Evolutionary conservation across 2,888 invertebrate species (phyloP).

Genomic region (Diadegma fenestrale): DNA sequence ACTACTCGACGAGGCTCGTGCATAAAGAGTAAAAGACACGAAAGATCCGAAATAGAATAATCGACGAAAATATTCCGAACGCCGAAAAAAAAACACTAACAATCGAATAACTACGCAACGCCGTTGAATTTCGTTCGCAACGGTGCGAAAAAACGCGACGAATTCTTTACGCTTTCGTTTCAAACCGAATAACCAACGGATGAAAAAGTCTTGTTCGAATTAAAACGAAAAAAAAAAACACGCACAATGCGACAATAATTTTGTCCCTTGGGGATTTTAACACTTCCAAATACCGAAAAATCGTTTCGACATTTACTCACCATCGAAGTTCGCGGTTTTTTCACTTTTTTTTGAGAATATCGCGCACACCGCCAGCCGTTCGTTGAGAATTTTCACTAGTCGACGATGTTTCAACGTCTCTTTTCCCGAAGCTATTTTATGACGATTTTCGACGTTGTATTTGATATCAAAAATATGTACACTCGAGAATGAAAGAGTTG

Average conservation of each 20-base stretch:
- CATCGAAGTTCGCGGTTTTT: background rate
- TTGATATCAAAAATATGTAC: constrained; percentile 55
- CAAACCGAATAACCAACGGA: background rate
- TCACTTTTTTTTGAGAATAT: background rate
- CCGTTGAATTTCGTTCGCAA: no score
- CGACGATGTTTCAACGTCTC: background rate
- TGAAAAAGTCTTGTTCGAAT: background rate
- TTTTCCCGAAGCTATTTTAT: background rate
- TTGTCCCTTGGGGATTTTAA: background rate
- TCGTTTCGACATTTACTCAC: background rate
- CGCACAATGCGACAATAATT: background rate
- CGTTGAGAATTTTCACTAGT: background rate
- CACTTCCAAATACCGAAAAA: background rate
- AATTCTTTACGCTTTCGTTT: background rate
- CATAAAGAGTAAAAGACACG: constrained; percentile 4
- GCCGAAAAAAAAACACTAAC: background rate
- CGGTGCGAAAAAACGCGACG: background rate
- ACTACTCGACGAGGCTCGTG: constrained; percentile 51
- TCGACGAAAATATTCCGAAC: background rate
- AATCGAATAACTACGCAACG: background rate
- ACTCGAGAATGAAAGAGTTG: constrained; percentile 55
- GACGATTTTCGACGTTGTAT: constrained; percentile 36
- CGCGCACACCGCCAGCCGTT: background rate
- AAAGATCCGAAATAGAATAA: constrained; percentile 1
- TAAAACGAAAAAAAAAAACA: background rate